phyloP scores from a whole-genome alignment of 92 coral and sea anemone species.

The Epizoanthus ramosus region DNA sequence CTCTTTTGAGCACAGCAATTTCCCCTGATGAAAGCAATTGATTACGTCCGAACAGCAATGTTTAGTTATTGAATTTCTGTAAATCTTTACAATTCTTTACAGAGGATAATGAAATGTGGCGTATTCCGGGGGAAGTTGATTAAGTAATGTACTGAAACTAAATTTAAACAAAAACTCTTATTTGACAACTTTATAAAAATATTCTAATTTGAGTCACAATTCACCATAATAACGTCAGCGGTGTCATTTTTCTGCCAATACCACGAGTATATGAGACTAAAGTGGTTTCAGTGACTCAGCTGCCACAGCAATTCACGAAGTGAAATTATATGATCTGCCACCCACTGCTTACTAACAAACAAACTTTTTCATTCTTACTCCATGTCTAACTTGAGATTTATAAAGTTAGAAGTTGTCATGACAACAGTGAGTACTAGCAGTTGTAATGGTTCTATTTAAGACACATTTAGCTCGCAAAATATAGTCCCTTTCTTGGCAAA shows the following conservation, averaged over 20 bases:
- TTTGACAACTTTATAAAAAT: background rate
- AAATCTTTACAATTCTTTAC: background rate
- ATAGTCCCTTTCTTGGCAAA: too few relatives aligned
- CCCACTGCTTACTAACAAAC: background rate
- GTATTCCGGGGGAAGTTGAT: background rate
- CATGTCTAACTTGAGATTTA: background rate
- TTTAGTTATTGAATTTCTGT: slow-evolving; percentile 3
- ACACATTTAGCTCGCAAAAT: too few relatives aligned
- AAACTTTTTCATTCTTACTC: background rate
- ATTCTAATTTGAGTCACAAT: background rate
- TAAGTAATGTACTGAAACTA: background rate
- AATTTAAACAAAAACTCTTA: background rate
- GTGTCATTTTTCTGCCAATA: background rate
- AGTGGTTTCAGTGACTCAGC: background rate
- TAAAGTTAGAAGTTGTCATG: background rate
- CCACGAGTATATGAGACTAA: background rate
- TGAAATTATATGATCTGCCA: background rate
- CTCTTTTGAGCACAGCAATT: background rate
- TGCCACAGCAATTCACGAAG: background rate
- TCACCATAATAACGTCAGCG: background rate
- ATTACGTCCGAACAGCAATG: background rate
- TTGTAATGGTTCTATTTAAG: too few relatives aligned
- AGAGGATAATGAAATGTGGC: background rate
- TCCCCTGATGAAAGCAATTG: background rate
- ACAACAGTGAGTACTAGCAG: background rate